Conservation (phyloP, 53 echinoderm and acorn worm species). For the Holothuria scabra region DNA sequence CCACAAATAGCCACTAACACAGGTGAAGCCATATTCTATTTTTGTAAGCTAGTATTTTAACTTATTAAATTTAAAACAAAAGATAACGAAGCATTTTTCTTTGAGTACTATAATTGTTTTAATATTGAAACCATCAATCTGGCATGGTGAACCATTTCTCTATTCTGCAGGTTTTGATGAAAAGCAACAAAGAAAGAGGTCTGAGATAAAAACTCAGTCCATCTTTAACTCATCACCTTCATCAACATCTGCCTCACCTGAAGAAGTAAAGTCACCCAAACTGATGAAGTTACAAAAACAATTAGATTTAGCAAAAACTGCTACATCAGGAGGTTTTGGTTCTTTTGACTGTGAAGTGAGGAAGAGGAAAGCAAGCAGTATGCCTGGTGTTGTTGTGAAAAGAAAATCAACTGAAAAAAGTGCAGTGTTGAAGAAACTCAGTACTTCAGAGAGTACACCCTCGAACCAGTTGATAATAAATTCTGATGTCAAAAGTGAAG, state of each 20-base stretch:
- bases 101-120: too few species aligned
- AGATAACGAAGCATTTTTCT: too few species aligned
- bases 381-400: constrained; percentile 8
- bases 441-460: too few species aligned
- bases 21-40: too few species aligned
- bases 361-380: not conserved
- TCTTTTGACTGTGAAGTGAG: not conserved
- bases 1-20: too few species aligned
- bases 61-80: too few species aligned
- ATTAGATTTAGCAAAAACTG: not conserved
- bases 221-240: constrained; percentile 60
- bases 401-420: not conserved
- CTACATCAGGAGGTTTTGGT: constrained; percentile 2
- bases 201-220: constrained; percentile 68
- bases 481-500: too few species aligned
- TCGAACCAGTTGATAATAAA: too few species aligned
- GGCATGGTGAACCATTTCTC: not conserved
- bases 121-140: too few species aligned
- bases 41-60: too few species aligned
- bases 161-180: constrained; percentile 72
- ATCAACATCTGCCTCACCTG: not conserved
- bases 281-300: not conserved
- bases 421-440: too few species aligned
- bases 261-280: not conserved
- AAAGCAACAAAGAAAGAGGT: constrained; percentile 73